Evolutionary conservation across 2,797 vertebrate species (phyloP), one percentile per base, ranked within the genome.

Genomic region (Hydrophis major): DNA sequence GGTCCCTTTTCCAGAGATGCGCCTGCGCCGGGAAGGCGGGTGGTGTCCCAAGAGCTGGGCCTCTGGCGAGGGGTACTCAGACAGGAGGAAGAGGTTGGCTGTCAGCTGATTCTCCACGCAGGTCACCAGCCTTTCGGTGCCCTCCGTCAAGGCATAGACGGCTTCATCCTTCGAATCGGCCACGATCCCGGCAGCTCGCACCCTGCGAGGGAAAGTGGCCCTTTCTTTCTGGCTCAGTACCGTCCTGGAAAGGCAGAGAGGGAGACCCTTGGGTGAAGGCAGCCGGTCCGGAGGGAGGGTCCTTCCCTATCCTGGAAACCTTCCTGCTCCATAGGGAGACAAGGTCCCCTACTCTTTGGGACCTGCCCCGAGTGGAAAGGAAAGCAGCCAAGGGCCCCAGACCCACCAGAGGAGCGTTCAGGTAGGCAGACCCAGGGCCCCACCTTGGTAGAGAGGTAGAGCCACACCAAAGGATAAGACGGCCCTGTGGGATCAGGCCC

Each of bases 21-120:
- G 4, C 66, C 1, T 61, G 14, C 14, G 89, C 4, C 63, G 90
- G 18, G 16, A 0, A 32, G 22, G 1, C n/a, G 66, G 25, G 2
- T 6, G 16, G 14, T 59, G 42, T 22, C 2, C 1, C 3, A 4
- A 1, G 2, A 10, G 50, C 2, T 13, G 66, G 25, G 18, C 3
- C 7, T 47, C 27, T 12, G 14, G 16, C 0, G 0, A 0, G 4
- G 25, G 37, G 11, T 4, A 5, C 28, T 92, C 89, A 0, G 59
- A 27, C 89, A 78, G 37, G 93, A 89, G 60, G 87, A 90, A 93
- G 47, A 97, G 89, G 1, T 95, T 93, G 88, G 96, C 95, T 14
- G 94, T 94, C 42, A 96, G 94, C 63, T 11, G 53, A 37, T 93
- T 87, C 1, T 94, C 90, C 90, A 96, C 92, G 59, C 96, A 94